Conservation (phyloP, 2,797 vertebrate genomes). For the Spinibarbus caldwelli region DNA sequence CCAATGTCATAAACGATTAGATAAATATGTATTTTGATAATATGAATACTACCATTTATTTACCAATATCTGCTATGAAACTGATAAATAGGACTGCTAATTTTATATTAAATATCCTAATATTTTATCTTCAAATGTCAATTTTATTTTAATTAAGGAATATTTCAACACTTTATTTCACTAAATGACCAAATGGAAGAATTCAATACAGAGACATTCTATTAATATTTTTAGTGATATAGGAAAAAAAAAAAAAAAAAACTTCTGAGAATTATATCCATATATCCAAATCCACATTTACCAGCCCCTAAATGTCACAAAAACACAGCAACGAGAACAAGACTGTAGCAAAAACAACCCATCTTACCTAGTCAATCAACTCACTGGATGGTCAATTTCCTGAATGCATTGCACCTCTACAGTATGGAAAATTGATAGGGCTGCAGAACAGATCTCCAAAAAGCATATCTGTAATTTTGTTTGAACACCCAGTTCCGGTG, state of each 20-base stretch:
- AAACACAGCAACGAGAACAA: background rate
- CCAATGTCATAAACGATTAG: background rate
- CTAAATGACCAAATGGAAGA: too few relatives aligned
- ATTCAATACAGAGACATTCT: too few relatives aligned
- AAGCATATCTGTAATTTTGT: background rate
- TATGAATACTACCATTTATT: too few relatives aligned
- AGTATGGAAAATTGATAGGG: background rate
- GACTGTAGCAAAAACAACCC: background rate
- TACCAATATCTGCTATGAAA: too few relatives aligned
- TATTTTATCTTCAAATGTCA: too few relatives aligned
- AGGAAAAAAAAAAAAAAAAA: too few relatives aligned
- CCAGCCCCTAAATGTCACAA: background rate
- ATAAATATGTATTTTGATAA: too few relatives aligned
- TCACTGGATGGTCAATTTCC: background rate
- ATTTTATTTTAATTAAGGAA: too few relatives aligned
- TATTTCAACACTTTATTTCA: too few relatives aligned
- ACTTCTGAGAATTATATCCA: background rate
- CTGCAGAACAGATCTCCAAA: background rate
- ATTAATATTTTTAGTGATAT: too few relatives aligned
- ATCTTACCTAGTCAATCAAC: background rate
- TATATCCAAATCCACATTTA: background rate
- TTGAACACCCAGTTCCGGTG: conserved; percentile 37
- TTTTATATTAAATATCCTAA: too few relatives aligned
- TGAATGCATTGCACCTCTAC: background rate
- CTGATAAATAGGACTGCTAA: too few relatives aligned